phyloP scores from a whole-genome alignment of 2,113 vertebrate species.

The Prunella himalayana region DNA sequence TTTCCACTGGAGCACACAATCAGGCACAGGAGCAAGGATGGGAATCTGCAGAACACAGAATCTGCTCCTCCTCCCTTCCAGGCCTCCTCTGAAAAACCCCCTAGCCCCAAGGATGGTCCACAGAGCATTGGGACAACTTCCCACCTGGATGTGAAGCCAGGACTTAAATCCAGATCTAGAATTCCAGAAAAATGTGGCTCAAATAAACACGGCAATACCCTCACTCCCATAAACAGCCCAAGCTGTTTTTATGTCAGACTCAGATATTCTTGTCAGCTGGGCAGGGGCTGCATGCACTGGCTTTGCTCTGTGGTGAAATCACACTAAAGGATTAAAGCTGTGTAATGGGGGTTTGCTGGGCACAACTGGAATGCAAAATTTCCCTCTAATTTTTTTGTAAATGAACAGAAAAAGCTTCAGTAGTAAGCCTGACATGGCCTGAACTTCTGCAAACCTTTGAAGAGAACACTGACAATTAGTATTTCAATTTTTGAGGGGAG shows the following conservation, averaged over 20 bases:
- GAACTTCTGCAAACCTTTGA: not conserved
- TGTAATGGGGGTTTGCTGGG: not conserved
- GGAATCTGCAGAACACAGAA: not conserved
- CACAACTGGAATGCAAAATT: not conserved
- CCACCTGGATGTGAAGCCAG: not conserved
- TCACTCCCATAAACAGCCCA: not conserved
- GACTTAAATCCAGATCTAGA: not conserved
- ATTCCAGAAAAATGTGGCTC: not conserved
- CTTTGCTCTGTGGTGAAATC: not conserved
- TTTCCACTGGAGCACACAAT: not conserved
- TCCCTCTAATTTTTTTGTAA: not conserved
- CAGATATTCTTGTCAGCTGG: not conserved
- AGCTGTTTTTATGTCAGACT: not conserved
- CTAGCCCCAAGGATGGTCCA: accelerated
- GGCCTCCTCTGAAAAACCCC: not conserved
- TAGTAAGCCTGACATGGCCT: not conserved
- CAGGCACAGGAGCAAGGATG: not conserved
- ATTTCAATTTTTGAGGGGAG: not conserved
- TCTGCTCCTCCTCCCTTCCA: not conserved
- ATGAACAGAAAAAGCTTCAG: not conserved
- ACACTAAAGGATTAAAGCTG: not conserved
- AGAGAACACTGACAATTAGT: conserved; percentile 9
- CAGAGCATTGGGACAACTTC: not conserved
- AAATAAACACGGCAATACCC: not conserved
- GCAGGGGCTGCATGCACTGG: not conserved